Conservation (phyloP, 2,888 invertebrate genomes). For the Malthinus seriepunctatus region DNA sequence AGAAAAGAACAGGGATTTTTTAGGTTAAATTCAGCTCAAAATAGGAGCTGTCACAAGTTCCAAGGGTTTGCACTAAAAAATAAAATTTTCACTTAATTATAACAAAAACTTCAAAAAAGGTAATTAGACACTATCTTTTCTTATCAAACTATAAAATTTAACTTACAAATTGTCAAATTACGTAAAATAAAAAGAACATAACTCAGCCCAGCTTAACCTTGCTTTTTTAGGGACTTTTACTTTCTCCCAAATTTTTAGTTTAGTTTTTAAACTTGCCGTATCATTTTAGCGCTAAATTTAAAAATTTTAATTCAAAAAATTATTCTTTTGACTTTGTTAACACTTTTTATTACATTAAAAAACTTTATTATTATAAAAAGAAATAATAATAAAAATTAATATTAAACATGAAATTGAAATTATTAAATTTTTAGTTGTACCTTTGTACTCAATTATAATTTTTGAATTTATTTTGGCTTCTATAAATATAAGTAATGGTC, state of each 20-base stretch:
- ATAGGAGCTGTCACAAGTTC: slow-evolving; percentile 11
- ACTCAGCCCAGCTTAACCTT: not conserved
- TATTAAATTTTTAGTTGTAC: no score
- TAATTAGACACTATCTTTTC: not conserved
- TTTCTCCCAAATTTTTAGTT: not conserved
- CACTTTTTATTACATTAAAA: no score
- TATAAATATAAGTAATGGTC: slow-evolving; percentile 1
- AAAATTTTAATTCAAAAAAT: no score
- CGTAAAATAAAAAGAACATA: slow-evolving; percentile 10
- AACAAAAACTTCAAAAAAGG: slow-evolving; percentile 1
- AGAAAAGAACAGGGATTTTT: slow-evolving; percentile 37
- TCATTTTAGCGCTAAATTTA: no score
- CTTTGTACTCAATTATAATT: no score
- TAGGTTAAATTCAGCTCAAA: slow-evolving; percentile 30
- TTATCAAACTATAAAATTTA: not conserved
- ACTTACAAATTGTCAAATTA: slow-evolving; percentile 16
- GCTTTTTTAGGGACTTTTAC: not conserved
- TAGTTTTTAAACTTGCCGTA: not conserved
- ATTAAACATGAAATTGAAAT: no score
- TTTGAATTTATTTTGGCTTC: not conserved
- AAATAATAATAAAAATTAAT: no score
- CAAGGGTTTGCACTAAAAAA: not conserved
- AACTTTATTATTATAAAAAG: no score
- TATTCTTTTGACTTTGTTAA: no score
- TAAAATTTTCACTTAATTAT: not conserved